Evolutionary conservation across 2,797 vertebrate species (phyloP).

Genomic region (Leptatherina wallacei): DNA sequence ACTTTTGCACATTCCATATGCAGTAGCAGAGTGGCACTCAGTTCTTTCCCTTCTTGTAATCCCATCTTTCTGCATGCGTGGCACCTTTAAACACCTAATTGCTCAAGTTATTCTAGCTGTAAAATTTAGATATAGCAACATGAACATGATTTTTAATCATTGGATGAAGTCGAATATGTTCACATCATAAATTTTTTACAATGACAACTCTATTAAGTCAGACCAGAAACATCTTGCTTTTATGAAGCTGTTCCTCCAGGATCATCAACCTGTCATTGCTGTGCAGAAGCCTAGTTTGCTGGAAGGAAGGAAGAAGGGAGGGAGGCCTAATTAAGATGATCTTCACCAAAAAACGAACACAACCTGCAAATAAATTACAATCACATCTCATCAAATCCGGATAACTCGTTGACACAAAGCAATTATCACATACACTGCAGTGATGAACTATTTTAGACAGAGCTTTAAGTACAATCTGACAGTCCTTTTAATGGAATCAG

Average conservation of each 20-base stretch:
- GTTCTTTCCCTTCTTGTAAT: background rate
- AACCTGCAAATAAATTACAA: slow-evolving; percentile 8
- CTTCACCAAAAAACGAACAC: background rate
- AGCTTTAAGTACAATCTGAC: background rate
- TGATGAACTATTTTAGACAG: background rate
- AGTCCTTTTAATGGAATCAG: background rate
- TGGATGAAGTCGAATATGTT: background rate
- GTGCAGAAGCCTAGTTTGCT: background rate
- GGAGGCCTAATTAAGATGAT: slow-evolving; percentile 9
- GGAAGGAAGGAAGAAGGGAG: background rate
- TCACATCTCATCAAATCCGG: slow-evolving; percentile 7
- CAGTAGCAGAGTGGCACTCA: background rate
- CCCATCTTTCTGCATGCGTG: too few relatives aligned
- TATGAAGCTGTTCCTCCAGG: background rate
- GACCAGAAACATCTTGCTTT: background rate
- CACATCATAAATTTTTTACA: background rate
- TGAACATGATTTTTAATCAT: background rate
- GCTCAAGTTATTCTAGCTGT: background rate
- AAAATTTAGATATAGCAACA: background rate
- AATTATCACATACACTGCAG: background rate
- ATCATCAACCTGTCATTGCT: slow-evolving; percentile 1
- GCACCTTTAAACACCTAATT: background rate
- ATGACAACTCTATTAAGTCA: background rate
- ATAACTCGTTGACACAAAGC: background rate
- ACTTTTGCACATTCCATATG: background rate